Percentiles rank a stretch among this genome's conserved stretches.
Evolutionary conservation across 2,797 vertebrate genomes (phyloP).

Genomic region (Manis javanica): DNA sequence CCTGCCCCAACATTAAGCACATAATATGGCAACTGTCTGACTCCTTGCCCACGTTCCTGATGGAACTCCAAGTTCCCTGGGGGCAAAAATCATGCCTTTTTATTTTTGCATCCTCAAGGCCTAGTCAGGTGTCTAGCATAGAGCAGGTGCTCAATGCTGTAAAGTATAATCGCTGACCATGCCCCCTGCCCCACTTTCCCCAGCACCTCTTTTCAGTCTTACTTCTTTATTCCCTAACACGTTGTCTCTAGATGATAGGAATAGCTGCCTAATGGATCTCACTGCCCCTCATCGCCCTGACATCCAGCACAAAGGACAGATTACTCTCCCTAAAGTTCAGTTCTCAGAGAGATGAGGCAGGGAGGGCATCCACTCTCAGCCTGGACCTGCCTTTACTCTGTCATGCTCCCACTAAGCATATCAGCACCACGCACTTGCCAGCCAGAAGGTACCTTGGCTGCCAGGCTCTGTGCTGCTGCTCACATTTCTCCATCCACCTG

Average conservation of each 20-base stretch:
- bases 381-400: neutral
- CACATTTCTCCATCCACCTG: too few species aligned
- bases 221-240: neutral
- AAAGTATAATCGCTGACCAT: neutral
- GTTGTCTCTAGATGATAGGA: neutral
- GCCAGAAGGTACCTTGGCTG: neutral
- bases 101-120: neutral
- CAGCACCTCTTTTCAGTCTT: neutral
- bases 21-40: neutral
- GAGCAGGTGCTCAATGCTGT: too few species aligned
- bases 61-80: neutral
- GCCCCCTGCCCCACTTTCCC: neutral
- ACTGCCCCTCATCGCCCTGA: too few species aligned
- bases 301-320: neutral
- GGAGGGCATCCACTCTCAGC: neutral
- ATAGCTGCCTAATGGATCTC: neutral
- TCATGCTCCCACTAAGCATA: neutral
- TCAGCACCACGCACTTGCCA: neutral
- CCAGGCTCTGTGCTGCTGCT: neutral
- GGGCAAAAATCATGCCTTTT: neutral
- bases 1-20: neutral
- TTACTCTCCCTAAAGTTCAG: neutral
- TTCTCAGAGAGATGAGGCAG: neutral
- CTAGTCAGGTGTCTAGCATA: neutral
- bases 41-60: neutral